Evolutionary conservation across 2,888 invertebrate genomes (phyloP).

Genomic region (Sinohyriopsis cumingii): DNA sequence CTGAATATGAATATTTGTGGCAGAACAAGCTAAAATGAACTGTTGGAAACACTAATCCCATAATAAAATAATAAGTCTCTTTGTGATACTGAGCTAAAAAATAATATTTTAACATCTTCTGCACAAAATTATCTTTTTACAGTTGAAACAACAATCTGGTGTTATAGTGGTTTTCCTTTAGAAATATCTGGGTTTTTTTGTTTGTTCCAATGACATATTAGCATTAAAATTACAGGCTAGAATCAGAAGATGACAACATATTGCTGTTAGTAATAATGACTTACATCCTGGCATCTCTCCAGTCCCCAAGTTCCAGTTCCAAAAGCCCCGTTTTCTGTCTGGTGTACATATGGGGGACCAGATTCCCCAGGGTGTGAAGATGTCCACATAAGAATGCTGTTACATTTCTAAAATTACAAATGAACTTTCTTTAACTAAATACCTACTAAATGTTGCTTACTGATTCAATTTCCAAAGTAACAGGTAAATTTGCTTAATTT

Average conservation of each 20-base stretch:
- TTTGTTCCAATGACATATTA: not conserved
- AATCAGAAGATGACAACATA: conserved; percentile 3
- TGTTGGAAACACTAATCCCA: too few relatives aligned
- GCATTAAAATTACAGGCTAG: not conserved
- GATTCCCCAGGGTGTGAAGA: conserved; percentile 86
- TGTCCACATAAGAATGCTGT: conserved; percentile 91
- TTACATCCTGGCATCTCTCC: conserved; percentile 91
- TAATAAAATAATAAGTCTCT: too few relatives aligned
- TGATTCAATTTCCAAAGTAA: too few relatives aligned
- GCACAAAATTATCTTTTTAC: too few relatives aligned
- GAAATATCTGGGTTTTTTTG: not conserved
- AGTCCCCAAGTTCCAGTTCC: conserved; percentile 92
- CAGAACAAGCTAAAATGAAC: too few relatives aligned
- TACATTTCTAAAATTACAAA: conserved; percentile 69
- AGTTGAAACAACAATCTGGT: too few relatives aligned
- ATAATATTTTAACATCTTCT: too few relatives aligned
- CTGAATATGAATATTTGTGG: too few relatives aligned
- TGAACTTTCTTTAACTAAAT: not conserved
- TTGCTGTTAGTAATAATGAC: conserved; percentile 11
- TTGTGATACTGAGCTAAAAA: too few relatives aligned
- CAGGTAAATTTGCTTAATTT: too few relatives aligned
- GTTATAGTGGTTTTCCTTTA: too few relatives aligned
- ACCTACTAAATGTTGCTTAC: too few relatives aligned
- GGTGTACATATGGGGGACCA: conserved; percentile 89
- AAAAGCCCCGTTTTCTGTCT: conserved; percentile 86